Evolutionary conservation across 2,113 vertebrate genomes (phyloP), one percentile per base, ranked within the genome.

Genomic region (Grus americana): DNA sequence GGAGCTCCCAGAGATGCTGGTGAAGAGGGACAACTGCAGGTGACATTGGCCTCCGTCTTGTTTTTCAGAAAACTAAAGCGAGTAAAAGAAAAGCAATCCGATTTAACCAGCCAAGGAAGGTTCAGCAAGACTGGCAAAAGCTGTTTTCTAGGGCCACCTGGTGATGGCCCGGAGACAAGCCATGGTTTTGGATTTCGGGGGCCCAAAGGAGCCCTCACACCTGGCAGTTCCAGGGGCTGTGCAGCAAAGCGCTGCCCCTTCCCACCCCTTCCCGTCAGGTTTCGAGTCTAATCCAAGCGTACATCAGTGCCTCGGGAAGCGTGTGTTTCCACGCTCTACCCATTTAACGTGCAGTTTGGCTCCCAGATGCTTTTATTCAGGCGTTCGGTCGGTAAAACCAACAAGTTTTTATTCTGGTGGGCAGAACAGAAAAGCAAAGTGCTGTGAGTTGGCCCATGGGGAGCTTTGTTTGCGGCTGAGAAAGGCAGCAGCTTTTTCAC

Each of bases 141-240:
- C 83, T 74, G 88, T 50, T 97, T 94, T 81, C 67, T 83, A 50
- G 91, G 42, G 92, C 92, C 96, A 92, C 75, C 92, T 95, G 88
- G 49, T 91, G 94, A 90, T 68, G 21, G 75, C 17, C 9, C 1
- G 2, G 58, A 74, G 74, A 86, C 50, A 70, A 68, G 20, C 19
- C 24, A 65, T 29, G 30, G 54, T 70, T 19, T 20, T 46, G 54
- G 34, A 26, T 61, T 88, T 70, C 0, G 1, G 49, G 15, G 29
- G 1, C 5, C 4, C 14, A 16, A 7, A 46, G n/a, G 1, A 65
- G 18, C 19, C 49, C 20, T 70, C 46, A 12, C 32, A 21, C 9
- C 20, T 10, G 23, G 75, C 2, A 6, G 18, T 15, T 49, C 6
- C 40, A 26, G 38, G 29, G 52, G 15, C 58, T 8, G 67, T 27